Conservation (phyloP, 2,888 invertebrate species). For the Cantharis rufa region DNA sequence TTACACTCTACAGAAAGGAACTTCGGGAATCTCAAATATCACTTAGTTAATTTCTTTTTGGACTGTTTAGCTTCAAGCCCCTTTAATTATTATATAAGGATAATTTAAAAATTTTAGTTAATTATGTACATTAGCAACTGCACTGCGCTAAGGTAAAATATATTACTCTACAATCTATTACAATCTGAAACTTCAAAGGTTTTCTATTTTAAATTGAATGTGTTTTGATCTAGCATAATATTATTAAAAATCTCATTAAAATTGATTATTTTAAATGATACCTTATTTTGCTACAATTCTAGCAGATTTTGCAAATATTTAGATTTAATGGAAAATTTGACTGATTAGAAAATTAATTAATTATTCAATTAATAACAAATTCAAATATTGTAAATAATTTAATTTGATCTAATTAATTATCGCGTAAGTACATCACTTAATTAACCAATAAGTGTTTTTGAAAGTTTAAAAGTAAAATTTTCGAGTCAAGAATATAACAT, state of each 20-base stretch:
- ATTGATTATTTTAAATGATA: not conserved
- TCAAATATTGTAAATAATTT: not conserved
- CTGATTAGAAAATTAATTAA: not conserved
- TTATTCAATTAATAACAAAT: not conserved
- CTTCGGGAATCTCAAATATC: too few relatives aligned
- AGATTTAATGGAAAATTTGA: not conserved
- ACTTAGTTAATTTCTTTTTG: too few relatives aligned
- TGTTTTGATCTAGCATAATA: too few relatives aligned
- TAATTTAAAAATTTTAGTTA: too few relatives aligned
- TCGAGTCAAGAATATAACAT: not conserved
- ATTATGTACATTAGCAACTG: too few relatives aligned
- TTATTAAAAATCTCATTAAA: not conserved
- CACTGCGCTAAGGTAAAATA: too few relatives aligned
- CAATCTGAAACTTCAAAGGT: too few relatives aligned
- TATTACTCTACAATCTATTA: too few relatives aligned
- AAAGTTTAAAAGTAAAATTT: not conserved
- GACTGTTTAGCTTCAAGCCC: too few relatives aligned
- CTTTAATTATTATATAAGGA: too few relatives aligned
- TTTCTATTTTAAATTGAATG: too few relatives aligned
- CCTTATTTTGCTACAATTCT: not conserved
- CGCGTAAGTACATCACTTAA: not conserved
- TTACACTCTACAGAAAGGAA: too few relatives aligned
- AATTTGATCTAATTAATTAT: not conserved
- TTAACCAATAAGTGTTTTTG: not conserved
- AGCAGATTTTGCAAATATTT: not conserved